Evolutionary conservation across 23 tunicate genomes (phyloP), one percentile per base, ranked within the genome.

Genomic region (Botrylloides violaceus): DNA sequence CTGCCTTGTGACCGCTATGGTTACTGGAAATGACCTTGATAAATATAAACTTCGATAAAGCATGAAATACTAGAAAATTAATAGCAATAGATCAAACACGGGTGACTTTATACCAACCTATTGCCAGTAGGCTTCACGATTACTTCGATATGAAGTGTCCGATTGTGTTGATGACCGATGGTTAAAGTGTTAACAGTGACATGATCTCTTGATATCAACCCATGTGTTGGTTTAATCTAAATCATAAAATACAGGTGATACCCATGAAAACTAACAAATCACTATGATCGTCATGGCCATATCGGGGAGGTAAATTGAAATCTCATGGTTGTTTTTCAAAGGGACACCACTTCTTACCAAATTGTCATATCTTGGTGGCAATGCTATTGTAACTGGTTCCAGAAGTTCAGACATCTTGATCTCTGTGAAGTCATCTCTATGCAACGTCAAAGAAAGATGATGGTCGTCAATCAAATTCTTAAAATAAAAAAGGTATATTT

Each of bases 1-100:
- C 5, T 6, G 26, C 21, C 37, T 43, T 2, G 24, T 43, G 58
- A 68, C 32, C 19, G 74, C 58, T 15, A 68, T 68, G 58, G 58
- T 68, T 36, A 68, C 74, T 5, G 74, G 74, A 37, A 68, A 68
- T 5, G 74, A 68, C 28, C 74, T 68, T 26, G 7, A 37, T 0
- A 29, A 60, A 60, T 25, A 0, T n/a, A 15, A 43, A 43, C 15
- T 43, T 15, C 15, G 15, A 43, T 43, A 43, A 43, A 7, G 9
- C 53, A 43, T 15, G 15, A 9, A 43, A 43, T 43, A 43, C 12
- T 43, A 43, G 9, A 43, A 9, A 43, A 43, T 15, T 7, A 9
- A 43, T 43, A 43, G 53, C 53, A 43, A 43, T 43, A 43, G 15
- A 9, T 15, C 15, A 15, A 9, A 9, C 15, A 9, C 12, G 53